Percentiles rank a stretch among this genome's conserved stretches.
phyloP scores from a whole-genome alignment of 1,140 invertebrate species.

The Heliconius melpomene region DNA sequence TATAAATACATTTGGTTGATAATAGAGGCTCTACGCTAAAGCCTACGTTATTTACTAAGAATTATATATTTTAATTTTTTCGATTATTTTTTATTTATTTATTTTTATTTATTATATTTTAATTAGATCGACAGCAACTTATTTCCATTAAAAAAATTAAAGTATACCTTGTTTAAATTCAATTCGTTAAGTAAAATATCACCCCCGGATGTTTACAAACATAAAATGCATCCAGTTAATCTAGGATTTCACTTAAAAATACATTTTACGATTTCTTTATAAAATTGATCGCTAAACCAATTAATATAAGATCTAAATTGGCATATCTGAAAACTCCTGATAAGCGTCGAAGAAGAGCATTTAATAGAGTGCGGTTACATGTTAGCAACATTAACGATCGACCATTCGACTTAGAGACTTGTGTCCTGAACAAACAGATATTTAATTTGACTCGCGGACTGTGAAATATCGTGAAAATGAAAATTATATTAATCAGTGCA shows the following conservation, averaged over 20 bases:
- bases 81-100: too few relatives aligned
- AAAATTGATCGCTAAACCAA: not conserved
- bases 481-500: constrained; percentile 49
- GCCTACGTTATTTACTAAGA: not conserved
- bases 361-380: constrained; percentile 43
- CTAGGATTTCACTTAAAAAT: not conserved
- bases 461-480: constrained; percentile 45
- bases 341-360: constrained; percentile 44
- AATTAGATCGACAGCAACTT: too few relatives aligned
- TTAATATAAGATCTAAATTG: not conserved
- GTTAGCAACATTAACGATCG: constrained; percentile 38
- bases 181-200: not conserved
- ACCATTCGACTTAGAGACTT: constrained; percentile 35
- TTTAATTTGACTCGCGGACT: constrained; percentile 20
- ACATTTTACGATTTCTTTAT: not conserved
- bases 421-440: constrained; percentile 33
- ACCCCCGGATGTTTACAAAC: constrained; percentile 8
- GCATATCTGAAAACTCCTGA: constrained; percentile 5
- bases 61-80: too few relatives aligned
- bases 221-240: not conserved
- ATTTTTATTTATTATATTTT: too few relatives aligned
- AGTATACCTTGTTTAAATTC: not conserved
- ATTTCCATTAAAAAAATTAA: too few relatives aligned
- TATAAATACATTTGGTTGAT: too few relatives aligned
- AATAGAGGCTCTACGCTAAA: not conserved